A percentile compares a stretch with the other conserved stretches of the same genome.
These are phyloP conservation scores for Apamea sordens DNA, from an alignment of 2,888 invertebrate species.

Conservation along the genomic window DNA sequence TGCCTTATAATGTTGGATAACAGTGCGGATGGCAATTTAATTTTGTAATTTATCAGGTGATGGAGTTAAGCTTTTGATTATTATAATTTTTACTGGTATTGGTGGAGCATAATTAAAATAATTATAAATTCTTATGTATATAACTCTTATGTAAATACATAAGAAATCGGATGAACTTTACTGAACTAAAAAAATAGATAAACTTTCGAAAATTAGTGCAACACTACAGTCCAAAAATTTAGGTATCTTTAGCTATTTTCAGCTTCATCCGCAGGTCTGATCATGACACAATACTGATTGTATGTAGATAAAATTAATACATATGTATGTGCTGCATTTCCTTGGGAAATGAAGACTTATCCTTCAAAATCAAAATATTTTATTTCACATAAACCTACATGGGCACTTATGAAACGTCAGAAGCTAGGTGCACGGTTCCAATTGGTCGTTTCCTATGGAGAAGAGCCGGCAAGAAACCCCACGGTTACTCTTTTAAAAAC, in stretches of 20 bases:
- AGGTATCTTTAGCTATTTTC: too few species aligned
- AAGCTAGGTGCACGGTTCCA: too few species aligned
- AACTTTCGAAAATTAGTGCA: too few species aligned
- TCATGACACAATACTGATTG: not conserved
- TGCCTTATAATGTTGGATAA: constrained; percentile 9
- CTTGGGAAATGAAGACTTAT: not conserved
- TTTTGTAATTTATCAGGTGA: constrained; percentile 29
- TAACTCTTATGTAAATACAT: not conserved
- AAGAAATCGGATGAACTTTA: not conserved
- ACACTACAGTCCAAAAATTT: not conserved
- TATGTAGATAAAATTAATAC: not conserved
- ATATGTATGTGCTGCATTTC: not conserved
- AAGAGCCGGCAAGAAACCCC: too few species aligned
- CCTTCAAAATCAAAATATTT: too few species aligned
- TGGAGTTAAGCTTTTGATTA: constrained; percentile 20
- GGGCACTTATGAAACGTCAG: too few species aligned
- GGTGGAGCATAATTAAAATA: not conserved
- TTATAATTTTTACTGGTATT: constrained; percentile 11
- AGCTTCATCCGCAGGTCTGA: not conserved
- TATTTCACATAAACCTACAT: too few species aligned
- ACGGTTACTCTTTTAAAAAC: too few species aligned
- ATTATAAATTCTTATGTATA: not conserved
- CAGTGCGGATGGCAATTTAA: constrained; percentile 35
- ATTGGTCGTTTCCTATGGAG: too few species aligned
- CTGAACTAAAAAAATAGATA: not conserved